Base-by-base conservation (phyloP, 1,140 invertebrate genomes). In the Drosophila hydei region DNA sequence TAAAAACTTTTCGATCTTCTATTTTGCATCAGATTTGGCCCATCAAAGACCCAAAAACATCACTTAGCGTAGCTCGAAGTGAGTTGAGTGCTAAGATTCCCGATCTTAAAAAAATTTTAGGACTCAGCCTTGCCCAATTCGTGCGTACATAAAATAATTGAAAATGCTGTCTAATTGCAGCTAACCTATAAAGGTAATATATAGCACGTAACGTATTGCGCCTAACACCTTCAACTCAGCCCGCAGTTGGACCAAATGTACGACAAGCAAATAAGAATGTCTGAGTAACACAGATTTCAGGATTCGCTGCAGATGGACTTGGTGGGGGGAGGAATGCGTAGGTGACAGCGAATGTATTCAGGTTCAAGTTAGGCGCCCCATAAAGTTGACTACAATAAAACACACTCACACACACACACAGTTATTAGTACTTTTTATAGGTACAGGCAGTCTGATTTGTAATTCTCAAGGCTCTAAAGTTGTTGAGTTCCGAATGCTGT, bases 381-480 rank as follows among this genome's bases (percentile, higher is more conserved):
- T 87, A 85, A 85, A 85, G 77, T 68, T 70, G 74, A 60, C 77
- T 87, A 75, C 83, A 88, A 88, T 87, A 87, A 87, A 87, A 83
- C 83, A 83, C 42, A 43, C 18, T 21, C 42, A 79, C 68, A 68
- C 75, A 60, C 72, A 76, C 68, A 75, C 72, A 84, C 83, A 83
- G 71, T 87, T 87, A 87, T 87, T 88, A 87, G 83, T 72, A 88
- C 77, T 81, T 87, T 87, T 87, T 88, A 88, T 87, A 72, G 81
- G 74, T 74, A 59, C 33, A 50, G 74, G 60, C 75, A 77, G 83
- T 75, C 81, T 87, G 81, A 87, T 88, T 87, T 87, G 81, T 87
- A 88, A 87, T 87, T 81, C 83, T 88, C 81, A 76, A 87, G 81
- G 81, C 81, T 87, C 81, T 87, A 81, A 80, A 85, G 64, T 87